Conservation (phyloP, 2,113 vertebrate species). For the Patagioenas fasciata region DNA sequence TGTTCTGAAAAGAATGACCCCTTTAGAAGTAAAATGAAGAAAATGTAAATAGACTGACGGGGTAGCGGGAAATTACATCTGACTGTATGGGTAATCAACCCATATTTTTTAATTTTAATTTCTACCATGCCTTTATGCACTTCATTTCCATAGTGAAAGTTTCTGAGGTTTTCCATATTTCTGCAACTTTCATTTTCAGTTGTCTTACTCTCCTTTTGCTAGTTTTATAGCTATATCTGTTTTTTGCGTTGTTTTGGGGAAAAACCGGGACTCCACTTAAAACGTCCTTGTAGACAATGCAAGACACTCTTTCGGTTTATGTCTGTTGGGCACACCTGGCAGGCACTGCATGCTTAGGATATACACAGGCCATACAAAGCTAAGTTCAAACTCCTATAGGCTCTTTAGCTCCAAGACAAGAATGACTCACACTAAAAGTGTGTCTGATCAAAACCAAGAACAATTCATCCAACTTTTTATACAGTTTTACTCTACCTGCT, state of each 20-base stretch:
- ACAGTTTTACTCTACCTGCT: slow-evolving; percentile 77
- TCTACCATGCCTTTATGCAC: not conserved
- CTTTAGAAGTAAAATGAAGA: not conserved
- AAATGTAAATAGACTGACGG: not conserved
- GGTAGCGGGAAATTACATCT: not conserved
- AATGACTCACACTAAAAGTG: not conserved
- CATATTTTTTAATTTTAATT: not conserved
- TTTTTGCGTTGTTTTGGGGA: not conserved
- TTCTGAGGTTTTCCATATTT: not conserved
- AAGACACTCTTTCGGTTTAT: not conserved
- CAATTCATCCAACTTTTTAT: not conserved
- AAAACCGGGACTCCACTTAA: not conserved
- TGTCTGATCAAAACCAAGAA: not conserved
- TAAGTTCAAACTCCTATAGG: not conserved
- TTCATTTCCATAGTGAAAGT: not conserved
- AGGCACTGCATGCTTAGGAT: not conserved
- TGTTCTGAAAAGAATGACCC: not conserved
- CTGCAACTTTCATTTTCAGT: not conserved
- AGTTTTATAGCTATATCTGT: not conserved
- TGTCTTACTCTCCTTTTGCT: not conserved
- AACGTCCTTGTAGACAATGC: not conserved
- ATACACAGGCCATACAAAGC: not conserved
- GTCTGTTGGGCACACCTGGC: not conserved
- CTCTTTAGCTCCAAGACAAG: not conserved
- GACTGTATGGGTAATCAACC: not conserved